These are phyloP conservation scores for Pyrrhia umbra DNA, from an alignment of 2,888 invertebrate genomes.

Conservation along the genomic window DNA sequence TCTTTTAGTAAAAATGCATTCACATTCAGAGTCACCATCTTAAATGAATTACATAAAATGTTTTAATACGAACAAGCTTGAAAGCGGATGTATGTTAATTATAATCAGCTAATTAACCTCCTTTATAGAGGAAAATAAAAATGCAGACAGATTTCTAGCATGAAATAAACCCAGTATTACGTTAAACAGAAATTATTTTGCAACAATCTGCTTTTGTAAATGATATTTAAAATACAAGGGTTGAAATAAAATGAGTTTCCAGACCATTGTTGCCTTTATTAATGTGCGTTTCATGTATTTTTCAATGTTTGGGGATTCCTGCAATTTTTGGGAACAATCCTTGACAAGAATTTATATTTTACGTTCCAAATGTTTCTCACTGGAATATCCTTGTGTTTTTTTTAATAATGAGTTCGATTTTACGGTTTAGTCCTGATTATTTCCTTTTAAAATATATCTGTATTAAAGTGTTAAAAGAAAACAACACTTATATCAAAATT, in stretches of 20 bases:
- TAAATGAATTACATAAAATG: conserved; percentile 1
- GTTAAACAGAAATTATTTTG: neutral
- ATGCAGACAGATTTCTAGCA: conserved; percentile 12
- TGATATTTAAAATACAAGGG: conserved; percentile 4
- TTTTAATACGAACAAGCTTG: conserved; percentile 2
- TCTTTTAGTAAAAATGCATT: neutral
- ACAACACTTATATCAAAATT: conserved; percentile 2
- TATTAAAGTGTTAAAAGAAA: neutral
- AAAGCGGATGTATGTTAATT: conserved; percentile 16
- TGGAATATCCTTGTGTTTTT: no score
- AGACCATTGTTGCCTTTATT: neutral
- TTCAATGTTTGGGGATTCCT: neutral
- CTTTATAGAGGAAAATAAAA: neutral
- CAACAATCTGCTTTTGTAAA: neutral
- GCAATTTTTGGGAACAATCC: neutral
- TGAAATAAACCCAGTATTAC: conserved; percentile 1
- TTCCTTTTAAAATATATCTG: neutral
- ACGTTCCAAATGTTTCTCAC: neutral
- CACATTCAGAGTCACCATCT: neutral
- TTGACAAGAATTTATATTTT: neutral
- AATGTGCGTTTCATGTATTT: neutral
- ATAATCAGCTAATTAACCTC: conserved; percentile 32
- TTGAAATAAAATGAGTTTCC: neutral
- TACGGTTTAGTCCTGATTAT: no score
- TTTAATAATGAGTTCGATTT: no score